Conservation (phyloP, 64 coral and sea anemone genomes). For the Dendronephthya gigantea region DNA sequence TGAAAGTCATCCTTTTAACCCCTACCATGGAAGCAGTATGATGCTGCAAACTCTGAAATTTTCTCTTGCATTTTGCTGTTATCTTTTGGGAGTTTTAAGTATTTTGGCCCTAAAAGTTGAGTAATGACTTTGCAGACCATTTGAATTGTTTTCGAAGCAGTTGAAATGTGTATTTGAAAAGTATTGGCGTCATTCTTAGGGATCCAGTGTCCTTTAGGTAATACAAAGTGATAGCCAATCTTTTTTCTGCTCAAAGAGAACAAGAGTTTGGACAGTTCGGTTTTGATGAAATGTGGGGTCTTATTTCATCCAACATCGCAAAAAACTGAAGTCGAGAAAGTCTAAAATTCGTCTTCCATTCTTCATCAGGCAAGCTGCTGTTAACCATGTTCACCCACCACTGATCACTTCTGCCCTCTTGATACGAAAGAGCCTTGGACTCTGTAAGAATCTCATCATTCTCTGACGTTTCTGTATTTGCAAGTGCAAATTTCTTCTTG, state of each 20-base stretch:
- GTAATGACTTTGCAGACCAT: background rate
- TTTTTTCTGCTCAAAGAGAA: background rate
- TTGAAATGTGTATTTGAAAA: background rate
- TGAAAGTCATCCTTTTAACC: too few relatives aligned
- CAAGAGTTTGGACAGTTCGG: background rate
- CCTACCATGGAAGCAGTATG: too few relatives aligned
- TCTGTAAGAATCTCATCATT: too few relatives aligned
- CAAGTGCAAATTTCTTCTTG: too few relatives aligned
- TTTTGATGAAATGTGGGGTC: background rate
- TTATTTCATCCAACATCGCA: background rate
- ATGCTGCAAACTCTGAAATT: too few relatives aligned
- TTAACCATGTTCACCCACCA: conserved; percentile 19
- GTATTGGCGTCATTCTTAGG: background rate
- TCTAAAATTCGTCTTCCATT: conserved; percentile 17
- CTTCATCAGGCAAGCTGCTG: background rate
- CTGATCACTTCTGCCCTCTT: background rate
- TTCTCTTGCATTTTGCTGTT: too few relatives aligned
- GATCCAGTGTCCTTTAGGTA: conserved; percentile 2
- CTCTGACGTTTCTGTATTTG: too few relatives aligned
- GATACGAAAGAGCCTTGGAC: background rate
- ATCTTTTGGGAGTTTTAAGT: too few relatives aligned
- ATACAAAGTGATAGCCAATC: background rate
- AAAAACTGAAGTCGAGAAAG: background rate
- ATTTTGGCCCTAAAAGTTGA: background rate
- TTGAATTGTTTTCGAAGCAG: background rate